phyloP scores from a whole-genome alignment of 2,888 invertebrate genomes.

The Sipha maydis region DNA sequence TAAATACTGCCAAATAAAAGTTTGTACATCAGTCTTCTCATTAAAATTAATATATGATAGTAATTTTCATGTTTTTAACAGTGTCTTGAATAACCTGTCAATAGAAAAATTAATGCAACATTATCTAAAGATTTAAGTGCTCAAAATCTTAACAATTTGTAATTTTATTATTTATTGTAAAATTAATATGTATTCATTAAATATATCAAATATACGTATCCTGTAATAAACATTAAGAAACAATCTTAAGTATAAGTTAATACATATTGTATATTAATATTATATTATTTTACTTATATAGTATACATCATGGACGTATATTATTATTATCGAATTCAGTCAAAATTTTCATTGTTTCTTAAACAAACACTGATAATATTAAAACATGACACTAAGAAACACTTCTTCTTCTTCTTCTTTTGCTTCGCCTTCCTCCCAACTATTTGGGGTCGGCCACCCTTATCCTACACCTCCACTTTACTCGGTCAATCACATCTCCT shows the following conservation, averaged over 20 bases:
- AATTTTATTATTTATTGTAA: constrained; percentile 46
- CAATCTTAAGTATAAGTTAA: not conserved
- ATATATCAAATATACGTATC: constrained; percentile 32
- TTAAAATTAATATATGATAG: constrained; percentile 1
- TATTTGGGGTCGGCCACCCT: no score
- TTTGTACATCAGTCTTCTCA: constrained; percentile 54
- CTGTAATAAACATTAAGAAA: constrained; percentile 5
- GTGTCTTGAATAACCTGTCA: constrained; percentile 14
- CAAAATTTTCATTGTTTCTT: no score
- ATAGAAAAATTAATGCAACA: not conserved
- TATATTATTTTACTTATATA: no score
- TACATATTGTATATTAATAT: no score
- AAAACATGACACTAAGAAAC: no score
- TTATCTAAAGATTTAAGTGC: constrained; percentile 24
- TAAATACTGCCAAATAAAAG: constrained; percentile 43
- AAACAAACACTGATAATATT: no score
- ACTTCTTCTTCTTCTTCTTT: no score
- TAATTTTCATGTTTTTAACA: not conserved
- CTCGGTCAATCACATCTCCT: no score
- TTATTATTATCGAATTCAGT: no score
- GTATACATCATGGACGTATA: no score
- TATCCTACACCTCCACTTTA: no score
- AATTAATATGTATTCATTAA: constrained; percentile 17
- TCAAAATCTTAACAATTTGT: constrained; percentile 34
- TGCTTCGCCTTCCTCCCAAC: no score